These are phyloP conservation scores for Margaritifera margaritifera DNA, from an alignment of 2,888 invertebrate genomes.

Conservation along the genomic window DNA sequence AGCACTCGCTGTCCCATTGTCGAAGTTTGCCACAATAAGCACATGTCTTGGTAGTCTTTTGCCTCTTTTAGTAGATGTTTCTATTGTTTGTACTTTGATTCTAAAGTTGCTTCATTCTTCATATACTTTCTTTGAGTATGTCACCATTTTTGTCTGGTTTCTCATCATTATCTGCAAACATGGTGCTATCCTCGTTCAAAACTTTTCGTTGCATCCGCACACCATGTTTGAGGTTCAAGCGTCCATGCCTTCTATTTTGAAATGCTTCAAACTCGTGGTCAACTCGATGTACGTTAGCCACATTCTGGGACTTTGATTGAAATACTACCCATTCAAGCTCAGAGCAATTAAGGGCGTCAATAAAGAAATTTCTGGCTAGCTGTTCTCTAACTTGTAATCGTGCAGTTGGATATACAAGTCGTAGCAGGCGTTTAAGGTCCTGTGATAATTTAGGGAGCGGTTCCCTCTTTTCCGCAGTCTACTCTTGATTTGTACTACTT, in stretches of 20 bases:
- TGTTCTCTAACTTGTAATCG: background rate
- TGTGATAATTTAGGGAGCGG: slow-evolving; percentile 6
- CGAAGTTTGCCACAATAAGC: too few species aligned
- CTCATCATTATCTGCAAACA: too few species aligned
- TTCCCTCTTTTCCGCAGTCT: slow-evolving; percentile 2
- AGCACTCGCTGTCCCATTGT: too few species aligned
- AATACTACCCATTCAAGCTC: background rate
- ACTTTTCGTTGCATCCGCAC: too few species aligned
- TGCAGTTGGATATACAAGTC: background rate
- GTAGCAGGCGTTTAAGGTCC: background rate
- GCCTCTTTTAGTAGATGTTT: too few species aligned
- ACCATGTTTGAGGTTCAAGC: too few species aligned
- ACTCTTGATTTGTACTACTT: background rate
- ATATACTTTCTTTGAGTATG: too few species aligned
- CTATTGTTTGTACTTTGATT: too few species aligned
- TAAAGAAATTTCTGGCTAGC: background rate
- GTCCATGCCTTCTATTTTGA: background rate
- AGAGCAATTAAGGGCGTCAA: background rate
- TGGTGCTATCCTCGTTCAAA: too few species aligned
- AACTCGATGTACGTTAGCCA: background rate
- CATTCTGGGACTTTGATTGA: background rate
- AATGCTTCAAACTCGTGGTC: background rate
- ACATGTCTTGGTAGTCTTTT: too few species aligned
- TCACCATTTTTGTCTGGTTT: too few species aligned
- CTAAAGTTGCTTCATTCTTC: too few species aligned